These are phyloP conservation scores for Atherix ibis DNA, from an alignment of 2,888 invertebrate genomes.

Conservation along the genomic window DNA sequence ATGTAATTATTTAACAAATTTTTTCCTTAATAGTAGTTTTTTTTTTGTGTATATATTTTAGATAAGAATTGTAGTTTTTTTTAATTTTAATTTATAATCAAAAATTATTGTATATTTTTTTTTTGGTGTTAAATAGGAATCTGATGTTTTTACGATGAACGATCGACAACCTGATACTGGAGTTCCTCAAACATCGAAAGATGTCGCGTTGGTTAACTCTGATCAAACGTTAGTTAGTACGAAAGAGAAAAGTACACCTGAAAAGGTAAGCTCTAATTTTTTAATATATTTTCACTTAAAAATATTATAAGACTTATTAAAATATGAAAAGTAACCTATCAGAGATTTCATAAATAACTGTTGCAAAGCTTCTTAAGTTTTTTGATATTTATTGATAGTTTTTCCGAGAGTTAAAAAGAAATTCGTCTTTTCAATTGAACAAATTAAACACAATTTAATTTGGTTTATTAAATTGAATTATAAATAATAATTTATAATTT, in stretches of 20 bases:
- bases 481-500: no score
- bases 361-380: no score
- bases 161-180: slow-evolving; percentile 10
- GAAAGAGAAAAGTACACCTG: slow-evolving; percentile 66
- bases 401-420: no score
- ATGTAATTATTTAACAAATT: slow-evolving; percentile 17
- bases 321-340: no score
- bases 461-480: no score
- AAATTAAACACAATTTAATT: no score
- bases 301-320: no score
- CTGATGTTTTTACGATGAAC: slow-evolving; percentile 25
- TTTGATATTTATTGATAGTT: no score
- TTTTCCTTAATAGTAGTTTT: slow-evolving; percentile 6
- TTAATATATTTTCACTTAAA: no score
- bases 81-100: slow-evolving; percentile 3
- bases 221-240: slow-evolving; percentile 37
- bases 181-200: slow-evolving; percentile 19
- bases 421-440: no score
- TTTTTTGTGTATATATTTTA: slow-evolving; percentile 1
- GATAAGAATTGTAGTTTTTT: slow-evolving; percentile 5
- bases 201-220: slow-evolving; percentile 20
- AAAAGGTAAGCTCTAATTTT: slow-evolving; percentile 44
- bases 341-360: no score
- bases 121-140: slow-evolving; percentile 25
- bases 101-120: slow-evolving; percentile 4